Conservation (phyloP, 2,797 vertebrate genomes). For the Carduelis carduelis region DNA sequence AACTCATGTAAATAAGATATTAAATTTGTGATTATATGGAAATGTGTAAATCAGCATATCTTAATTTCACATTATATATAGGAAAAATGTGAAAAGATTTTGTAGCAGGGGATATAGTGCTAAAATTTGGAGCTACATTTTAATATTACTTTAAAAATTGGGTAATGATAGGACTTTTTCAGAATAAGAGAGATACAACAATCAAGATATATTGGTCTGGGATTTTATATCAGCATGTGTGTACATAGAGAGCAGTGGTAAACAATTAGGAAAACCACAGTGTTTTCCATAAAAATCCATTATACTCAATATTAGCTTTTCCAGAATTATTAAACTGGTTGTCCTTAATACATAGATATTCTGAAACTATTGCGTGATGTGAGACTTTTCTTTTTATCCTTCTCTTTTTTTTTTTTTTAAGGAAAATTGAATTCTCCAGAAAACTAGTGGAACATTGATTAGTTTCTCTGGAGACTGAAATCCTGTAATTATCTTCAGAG, state of each 20-base stretch:
- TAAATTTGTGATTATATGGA: not conserved
- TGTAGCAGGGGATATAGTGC: not conserved
- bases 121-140: not conserved
- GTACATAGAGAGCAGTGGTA: not conserved
- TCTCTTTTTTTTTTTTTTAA: not conserved
- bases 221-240: not conserved
- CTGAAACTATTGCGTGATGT: not conserved
- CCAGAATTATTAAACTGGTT: not conserved
- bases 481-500: not conserved
- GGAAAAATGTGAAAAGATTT: not conserved
- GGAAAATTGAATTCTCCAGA: not conserved
- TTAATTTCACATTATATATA: not conserved
- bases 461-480: slow-evolving; percentile 2
- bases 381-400: not conserved
- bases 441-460: not conserved
- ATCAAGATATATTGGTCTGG: not conserved
- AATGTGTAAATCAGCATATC: not conserved
- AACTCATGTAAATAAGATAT: not conserved
- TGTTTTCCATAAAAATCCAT: not conserved
- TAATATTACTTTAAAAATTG: not conserved
- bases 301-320: not conserved
- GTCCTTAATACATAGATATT: not conserved
- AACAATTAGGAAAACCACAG: not conserved
- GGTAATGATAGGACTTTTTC: not conserved
- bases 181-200: not conserved